Base-by-base conservation (phyloP, 2,888 invertebrate species). In the Lepidocyrtinus sp. region DNA sequence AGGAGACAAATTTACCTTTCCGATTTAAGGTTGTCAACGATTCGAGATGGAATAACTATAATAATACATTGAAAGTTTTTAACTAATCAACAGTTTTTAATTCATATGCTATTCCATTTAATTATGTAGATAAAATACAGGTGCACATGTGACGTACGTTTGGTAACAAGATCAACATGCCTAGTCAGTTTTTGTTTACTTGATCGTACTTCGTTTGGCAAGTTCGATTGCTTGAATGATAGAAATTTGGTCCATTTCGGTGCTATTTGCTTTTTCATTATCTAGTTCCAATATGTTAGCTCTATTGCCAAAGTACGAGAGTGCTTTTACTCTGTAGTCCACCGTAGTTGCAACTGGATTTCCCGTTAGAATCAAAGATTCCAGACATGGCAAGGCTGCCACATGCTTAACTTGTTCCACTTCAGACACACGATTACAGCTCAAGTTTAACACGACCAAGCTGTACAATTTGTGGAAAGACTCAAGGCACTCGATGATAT, bases 161-260 rank as follows among this genome's bases (percentile, higher is more conserved):
- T 46, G 15, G 15, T 46, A 12, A 12, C 15, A 15, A 46, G 12
- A 46, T 46, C 46, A 46, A 12, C 46, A n/a, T n/a, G n/a, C n/a
- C n/a, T n/a, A n/a, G n/a, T n/a, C n/a, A n/a, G n/a, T n/a, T n/a
- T n/a, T n/a, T n/a, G n/a, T n/a, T n/a, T n/a, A n/a, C 17, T 55
- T 55, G 17, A 55, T 55, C 17, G 64, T 77, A 55, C 69, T 64
- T 61, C 78, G 67, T 22, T 84, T 72, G 15, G 94, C 94, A 64
- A 93, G 92, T 86, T 94, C 92, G 82, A 98, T 90, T 0, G 98
- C 98, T 88, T 96, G 94, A 82, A 97, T 89, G 46, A 98, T 94
- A 50, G 96, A 93, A 0, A 97, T 96, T 1, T 96, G 97, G 87
- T 98, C 98, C 86, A 97, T 88, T 88, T 98, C 98, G 85, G 94